Evolutionary conservation across 2,113 vertebrate species (phyloP).

Genomic region (Megaptera novaeangliae): DNA sequence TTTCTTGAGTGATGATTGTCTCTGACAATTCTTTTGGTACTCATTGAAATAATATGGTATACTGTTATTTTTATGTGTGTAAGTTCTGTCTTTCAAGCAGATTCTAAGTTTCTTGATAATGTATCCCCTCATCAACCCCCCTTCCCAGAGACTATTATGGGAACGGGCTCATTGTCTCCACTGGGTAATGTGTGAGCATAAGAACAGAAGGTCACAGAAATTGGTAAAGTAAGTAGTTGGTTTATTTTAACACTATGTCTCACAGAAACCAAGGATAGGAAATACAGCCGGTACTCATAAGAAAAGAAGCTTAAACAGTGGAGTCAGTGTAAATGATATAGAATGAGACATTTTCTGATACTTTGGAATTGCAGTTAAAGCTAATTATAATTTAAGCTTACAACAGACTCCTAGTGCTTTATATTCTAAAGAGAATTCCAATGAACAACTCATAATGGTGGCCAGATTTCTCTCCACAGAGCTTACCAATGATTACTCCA

Average conservation of each 20-base stretch:
- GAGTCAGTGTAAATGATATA: not conserved
- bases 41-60: conserved; percentile 7
- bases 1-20: not conserved
- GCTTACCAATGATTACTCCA: not conserved
- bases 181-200: not conserved
- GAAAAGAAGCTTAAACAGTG: not conserved
- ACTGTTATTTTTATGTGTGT: not conserved
- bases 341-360: not conserved
- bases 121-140: not conserved
- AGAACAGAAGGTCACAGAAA: not conserved
- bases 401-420: not conserved
- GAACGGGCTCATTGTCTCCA: not conserved
- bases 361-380: not conserved
- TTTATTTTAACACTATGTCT: not conserved
- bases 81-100: not conserved
- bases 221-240: not conserved
- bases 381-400: not conserved
- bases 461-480: not conserved
- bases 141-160: not conserved
- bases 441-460: not conserved
- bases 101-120: not conserved
- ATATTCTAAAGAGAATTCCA: not conserved
- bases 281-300: not conserved
- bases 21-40: not conserved
- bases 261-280: not conserved